phyloP scores from a whole-genome alignment of 1,140 invertebrate species.

The Papilio xuthus region DNA sequence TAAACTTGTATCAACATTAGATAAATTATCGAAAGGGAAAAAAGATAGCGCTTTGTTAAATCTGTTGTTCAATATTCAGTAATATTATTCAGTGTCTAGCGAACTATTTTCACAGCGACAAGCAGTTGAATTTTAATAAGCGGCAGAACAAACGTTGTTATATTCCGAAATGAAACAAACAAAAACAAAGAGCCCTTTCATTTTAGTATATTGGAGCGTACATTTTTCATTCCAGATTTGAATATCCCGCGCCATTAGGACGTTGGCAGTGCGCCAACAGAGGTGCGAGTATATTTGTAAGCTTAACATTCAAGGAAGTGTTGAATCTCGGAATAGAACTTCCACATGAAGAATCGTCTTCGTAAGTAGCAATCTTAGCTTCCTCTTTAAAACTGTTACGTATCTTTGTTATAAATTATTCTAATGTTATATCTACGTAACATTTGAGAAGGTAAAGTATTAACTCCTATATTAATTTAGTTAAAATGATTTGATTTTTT shows the following conservation, averaged over 20 bases:
- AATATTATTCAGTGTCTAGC: neutral
- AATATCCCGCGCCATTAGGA: conserved; percentile 71
- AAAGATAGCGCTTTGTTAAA: too few relatives aligned
- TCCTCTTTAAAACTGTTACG: conserved; percentile 24
- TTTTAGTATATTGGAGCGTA: conserved; percentile 19
- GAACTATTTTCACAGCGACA: neutral
- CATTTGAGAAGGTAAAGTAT: neutral
- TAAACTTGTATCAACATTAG: too few relatives aligned
- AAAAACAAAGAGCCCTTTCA: conserved; percentile 4
- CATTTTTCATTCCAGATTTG: conserved; percentile 33
- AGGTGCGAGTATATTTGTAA: conserved; percentile 77
- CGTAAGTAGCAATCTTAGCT: conserved; percentile 17
- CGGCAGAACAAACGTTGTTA: neutral
- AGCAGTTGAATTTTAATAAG: conserved; percentile 16
- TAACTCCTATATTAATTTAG: neutral
- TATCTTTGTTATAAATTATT: neutral
- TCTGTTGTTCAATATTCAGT: neutral
- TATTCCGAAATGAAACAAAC: conserved; percentile 7
- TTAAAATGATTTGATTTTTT: neutral
- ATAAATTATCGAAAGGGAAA: too few relatives aligned
- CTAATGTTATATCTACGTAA: neutral
- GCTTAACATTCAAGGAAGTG: conserved; percentile 79
- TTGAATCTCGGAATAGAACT: conserved; percentile 74
- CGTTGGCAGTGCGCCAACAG: conserved; percentile 69
- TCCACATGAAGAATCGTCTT: conserved; percentile 39